phyloP scores from a whole-genome alignment of 2,113 vertebrate genomes.

The Passer domesticus region DNA sequence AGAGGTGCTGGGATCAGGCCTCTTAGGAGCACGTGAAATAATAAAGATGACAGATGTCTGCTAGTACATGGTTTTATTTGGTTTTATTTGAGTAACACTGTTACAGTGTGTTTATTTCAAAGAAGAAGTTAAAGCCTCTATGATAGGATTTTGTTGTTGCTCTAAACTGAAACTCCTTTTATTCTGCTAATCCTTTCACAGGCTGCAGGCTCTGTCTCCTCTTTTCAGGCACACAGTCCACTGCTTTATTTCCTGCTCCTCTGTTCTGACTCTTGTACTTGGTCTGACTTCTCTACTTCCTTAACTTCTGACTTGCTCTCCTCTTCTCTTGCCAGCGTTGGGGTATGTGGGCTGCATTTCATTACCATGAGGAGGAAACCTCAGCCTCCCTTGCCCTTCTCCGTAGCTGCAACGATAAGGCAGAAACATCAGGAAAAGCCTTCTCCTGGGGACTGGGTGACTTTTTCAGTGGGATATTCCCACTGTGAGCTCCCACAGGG shows the following conservation, averaged over 20 bases:
- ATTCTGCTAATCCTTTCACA: conserved; percentile 53
- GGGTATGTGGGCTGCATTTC: conserved; percentile 64
- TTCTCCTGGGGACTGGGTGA: neutral
- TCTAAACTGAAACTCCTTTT: conserved; percentile 46
- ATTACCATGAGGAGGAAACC: conserved; percentile 25
- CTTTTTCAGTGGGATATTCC: neutral
- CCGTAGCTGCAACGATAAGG: neutral
- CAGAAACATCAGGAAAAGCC: neutral
- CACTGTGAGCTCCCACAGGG: neutral
- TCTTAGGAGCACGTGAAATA: neutral
- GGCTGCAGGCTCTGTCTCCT: conserved; percentile 50
- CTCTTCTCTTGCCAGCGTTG: conserved; percentile 51
- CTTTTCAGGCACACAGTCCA: conserved; percentile 49
- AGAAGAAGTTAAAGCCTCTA: conserved; percentile 5
- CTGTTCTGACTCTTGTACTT: conserved; percentile 63
- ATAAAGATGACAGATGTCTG: neutral
- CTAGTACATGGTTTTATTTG: neutral
- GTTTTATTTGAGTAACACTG: neutral
- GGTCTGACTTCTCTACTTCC: conserved; percentile 60
- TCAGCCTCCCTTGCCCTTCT: neutral
- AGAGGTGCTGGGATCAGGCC: neutral
- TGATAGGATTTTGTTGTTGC: conserved; percentile 28
- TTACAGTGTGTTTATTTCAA: conserved; percentile 7
- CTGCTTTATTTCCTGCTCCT: conserved; percentile 55
- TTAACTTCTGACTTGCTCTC: conserved; percentile 66